A percentile compares a stretch with the other conserved stretches of the same genome.
phyloP scores from a whole-genome alignment of 1,140 invertebrate genomes.

The Pseudobourletiella spinata region DNA sequence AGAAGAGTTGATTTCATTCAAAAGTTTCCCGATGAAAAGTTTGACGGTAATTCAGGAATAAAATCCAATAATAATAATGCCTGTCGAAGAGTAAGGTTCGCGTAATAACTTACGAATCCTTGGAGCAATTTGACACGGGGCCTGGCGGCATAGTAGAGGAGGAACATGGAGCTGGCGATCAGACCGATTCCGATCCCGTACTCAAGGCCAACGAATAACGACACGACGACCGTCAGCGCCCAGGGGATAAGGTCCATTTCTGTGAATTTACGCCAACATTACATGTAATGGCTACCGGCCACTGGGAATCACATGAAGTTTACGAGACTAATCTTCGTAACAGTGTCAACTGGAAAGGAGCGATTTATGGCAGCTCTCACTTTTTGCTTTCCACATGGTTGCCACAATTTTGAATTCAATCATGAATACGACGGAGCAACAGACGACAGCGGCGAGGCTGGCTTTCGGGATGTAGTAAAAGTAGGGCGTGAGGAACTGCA shows the following conservation, averaged over 20 bases:
- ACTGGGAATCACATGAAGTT: background rate
- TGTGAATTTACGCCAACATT: slow-evolving; percentile 40
- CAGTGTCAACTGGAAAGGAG: too few relatives aligned
- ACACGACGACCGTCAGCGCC: slow-evolving; percentile 69
- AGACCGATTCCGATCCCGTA: slow-evolving; percentile 71
- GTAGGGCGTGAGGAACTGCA: slow-evolving; percentile 70
- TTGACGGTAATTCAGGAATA: too few relatives aligned
- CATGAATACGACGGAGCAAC: slow-evolving; percentile 71
- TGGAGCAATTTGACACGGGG: slow-evolving; percentile 16
- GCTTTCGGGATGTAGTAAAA: slow-evolving; percentile 74
- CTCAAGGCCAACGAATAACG: slow-evolving; percentile 56
- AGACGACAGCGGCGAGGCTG: slow-evolving; percentile 67
- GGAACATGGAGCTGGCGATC: slow-evolving; percentile 71
- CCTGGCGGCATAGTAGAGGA: slow-evolving; percentile 63
- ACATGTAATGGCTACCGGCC: too few relatives aligned
- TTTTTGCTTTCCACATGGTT: slow-evolving; percentile 67
- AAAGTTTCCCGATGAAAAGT: too few relatives aligned
- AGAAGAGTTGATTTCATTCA: slow-evolving; percentile 14
- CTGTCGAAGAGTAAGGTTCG: too few relatives aligned
- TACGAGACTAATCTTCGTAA: too few relatives aligned
- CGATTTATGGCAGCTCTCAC: too few relatives aligned
- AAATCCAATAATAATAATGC: too few relatives aligned
- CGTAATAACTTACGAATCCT: slow-evolving; percentile 45
- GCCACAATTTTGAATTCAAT: slow-evolving; percentile 65
- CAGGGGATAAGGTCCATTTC: slow-evolving; percentile 76